phyloP scores from a whole-genome alignment of 2,797 vertebrate genomes.

The Myotis daubentonii region DNA sequence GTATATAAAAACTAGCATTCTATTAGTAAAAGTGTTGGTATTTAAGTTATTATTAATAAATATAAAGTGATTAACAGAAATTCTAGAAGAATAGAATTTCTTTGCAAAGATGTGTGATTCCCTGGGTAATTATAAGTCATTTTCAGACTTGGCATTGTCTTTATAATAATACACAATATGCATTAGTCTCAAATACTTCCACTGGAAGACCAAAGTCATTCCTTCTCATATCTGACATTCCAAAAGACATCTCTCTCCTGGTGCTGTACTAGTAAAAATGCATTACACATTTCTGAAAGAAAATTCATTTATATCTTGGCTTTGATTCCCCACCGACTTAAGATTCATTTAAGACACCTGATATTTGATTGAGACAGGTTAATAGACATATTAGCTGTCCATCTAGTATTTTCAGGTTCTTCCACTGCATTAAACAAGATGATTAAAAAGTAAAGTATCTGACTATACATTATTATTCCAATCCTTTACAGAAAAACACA shows the following conservation, averaged over 20 bases:
- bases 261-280: not conserved
- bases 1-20: not conserved
- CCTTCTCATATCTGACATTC: constrained; percentile 51
- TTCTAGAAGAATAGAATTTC: not conserved
- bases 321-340: constrained; percentile 52
- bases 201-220: constrained; percentile 5
- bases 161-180: not conserved
- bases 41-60: not conserved
- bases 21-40: not conserved
- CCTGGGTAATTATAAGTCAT: not conserved
- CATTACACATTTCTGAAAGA: constrained; percentile 40
- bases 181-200: not conserved
- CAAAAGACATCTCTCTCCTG: constrained; percentile 56
- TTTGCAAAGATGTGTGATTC: not conserved
- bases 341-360: constrained; percentile 60
- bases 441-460: constrained; percentile 53
- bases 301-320: constrained; percentile 65
- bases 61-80: not conserved
- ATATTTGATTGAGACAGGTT: constrained; percentile 65
- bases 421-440: constrained; percentile 47
- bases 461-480: not conserved
- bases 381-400: constrained; percentile 55
- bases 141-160: not conserved
- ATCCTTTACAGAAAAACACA: not conserved
- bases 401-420: constrained; percentile 42